These are phyloP conservation scores for Aegotheles bennettii DNA, from an alignment of 2,113 vertebrate species.

Conservation along the genomic window DNA sequence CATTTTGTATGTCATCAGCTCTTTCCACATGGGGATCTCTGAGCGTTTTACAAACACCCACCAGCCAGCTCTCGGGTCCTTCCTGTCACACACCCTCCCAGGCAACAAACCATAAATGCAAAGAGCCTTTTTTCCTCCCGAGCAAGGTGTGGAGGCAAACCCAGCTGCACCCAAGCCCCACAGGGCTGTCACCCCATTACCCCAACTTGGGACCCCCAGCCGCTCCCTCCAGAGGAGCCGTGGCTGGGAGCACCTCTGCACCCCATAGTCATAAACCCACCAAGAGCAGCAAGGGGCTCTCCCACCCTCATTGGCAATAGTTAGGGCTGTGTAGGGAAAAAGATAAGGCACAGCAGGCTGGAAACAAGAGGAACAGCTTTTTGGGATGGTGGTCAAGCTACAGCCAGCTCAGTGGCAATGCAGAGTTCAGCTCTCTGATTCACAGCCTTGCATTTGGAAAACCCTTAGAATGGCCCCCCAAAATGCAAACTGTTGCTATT, in stretches of 20 bases:
- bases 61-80: background rate
- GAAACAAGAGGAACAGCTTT: background rate
- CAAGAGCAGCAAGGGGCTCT: background rate
- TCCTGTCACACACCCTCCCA: background rate
- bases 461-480: background rate
- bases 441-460: background rate
- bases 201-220: background rate
- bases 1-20: background rate
- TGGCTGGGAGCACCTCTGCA: background rate
- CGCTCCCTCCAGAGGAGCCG: background rate
- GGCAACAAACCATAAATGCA: background rate
- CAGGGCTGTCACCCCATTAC: background rate
- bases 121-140: background rate
- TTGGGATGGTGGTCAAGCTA: background rate
- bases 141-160: fast-evolving
- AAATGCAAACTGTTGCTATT: background rate
- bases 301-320: background rate
- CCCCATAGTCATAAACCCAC: background rate
- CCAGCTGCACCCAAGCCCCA: background rate
- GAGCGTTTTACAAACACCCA: background rate
- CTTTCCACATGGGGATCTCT: background rate
- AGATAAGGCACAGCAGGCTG: background rate
- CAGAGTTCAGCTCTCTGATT: background rate
- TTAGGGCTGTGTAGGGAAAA: background rate
- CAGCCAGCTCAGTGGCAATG: background rate